These are phyloP conservation scores for Scrobipalpa costella DNA, from an alignment of 2,888 invertebrate species.

Conservation along the genomic window DNA sequence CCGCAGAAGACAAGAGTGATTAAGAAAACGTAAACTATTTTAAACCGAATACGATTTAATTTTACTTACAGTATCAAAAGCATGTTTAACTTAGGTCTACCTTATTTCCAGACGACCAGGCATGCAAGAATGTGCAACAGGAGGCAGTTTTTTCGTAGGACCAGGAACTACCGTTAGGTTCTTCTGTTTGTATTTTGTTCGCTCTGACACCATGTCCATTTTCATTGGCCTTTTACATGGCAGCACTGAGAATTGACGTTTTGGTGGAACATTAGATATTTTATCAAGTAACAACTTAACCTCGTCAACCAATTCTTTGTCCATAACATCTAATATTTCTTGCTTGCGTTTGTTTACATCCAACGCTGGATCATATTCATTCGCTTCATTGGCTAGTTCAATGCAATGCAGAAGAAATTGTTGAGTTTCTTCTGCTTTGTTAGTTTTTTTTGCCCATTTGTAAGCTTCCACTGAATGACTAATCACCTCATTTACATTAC, in stretches of 20 bases:
- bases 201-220: not conserved
- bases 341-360: not conserved
- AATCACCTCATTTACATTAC: not conserved
- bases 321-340: not conserved
- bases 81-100: not conserved
- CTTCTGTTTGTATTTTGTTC: not conserved
- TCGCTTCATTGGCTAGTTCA: not conserved
- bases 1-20: no score
- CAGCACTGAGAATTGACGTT: conserved; percentile 1
- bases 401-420: not conserved
- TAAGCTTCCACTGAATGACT: not conserved
- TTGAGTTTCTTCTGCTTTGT: not conserved
- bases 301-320: not conserved
- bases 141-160: not conserved
- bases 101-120: not conserved
- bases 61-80: not conserved
- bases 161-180: conserved; percentile 4
- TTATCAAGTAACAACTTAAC: not conserved
- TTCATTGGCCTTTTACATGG: not conserved
- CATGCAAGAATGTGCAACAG: not conserved
- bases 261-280: not conserved
- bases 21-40: no score
- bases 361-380: not conserved
- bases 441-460: not conserved
- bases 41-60: not conserved